These are phyloP conservation scores for Mirza zaza DNA, from an alignment of 2,113 vertebrate species.

Conservation along the genomic window DNA sequence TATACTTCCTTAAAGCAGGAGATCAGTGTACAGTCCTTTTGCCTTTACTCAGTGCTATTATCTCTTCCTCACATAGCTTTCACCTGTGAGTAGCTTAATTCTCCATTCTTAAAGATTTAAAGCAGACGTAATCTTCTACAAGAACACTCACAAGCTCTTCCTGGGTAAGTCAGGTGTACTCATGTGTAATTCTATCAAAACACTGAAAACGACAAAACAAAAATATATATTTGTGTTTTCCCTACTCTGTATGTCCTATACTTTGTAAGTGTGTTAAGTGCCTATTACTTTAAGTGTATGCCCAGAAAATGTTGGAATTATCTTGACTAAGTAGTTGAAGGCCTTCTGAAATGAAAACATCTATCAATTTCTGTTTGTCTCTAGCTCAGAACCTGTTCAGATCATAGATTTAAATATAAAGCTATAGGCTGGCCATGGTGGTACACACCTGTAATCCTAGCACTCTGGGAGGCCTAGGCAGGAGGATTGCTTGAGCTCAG, in stretches of 20 bases:
- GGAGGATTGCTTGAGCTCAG: too few relatives aligned
- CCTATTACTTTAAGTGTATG: not conserved
- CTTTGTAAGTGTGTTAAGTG: not conserved
- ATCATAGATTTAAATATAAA: constrained; percentile 13
- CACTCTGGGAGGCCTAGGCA: too few relatives aligned
- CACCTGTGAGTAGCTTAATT: not conserved
- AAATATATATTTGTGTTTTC: constrained; percentile 18
- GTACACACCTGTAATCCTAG: too few relatives aligned
- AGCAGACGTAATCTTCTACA: not conserved
- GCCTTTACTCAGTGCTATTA: not conserved
- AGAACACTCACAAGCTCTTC: not conserved
- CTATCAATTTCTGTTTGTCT: not conserved
- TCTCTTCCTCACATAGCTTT: not conserved
- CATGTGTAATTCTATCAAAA: not conserved
- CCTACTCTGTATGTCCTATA: not conserved
- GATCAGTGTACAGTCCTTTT: not conserved
- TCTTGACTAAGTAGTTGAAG: not conserved
- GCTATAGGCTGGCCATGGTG: not conserved
- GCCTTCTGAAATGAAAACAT: not conserved
- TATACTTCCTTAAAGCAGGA: not conserved
- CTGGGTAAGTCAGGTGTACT: not conserved
- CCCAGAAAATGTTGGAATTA: not conserved
- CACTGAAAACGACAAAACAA: constrained; percentile 34
- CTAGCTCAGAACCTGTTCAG: not conserved
- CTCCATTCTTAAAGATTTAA: constrained; percentile 26